phyloP scores from a whole-genome alignment of 2,113 vertebrate species.

The Theropithecus gelada region DNA sequence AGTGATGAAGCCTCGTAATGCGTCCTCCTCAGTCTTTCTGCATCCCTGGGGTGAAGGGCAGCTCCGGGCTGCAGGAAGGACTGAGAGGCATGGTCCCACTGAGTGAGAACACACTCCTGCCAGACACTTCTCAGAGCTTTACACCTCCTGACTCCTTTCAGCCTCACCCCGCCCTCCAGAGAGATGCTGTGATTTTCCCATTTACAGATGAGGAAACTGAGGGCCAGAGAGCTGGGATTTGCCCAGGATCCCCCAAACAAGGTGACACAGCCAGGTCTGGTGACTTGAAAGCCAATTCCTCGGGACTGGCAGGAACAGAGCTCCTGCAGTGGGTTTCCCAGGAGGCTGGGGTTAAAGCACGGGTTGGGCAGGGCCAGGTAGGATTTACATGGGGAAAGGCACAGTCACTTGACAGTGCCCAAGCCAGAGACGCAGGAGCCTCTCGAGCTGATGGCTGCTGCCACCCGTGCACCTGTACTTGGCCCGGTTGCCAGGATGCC shows the following conservation, averaged over 20 bases:
- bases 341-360: not conserved
- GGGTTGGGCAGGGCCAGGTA: not conserved
- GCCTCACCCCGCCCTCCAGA: not conserved
- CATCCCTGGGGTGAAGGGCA: not conserved
- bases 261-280: not conserved
- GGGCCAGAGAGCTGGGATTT: not conserved
- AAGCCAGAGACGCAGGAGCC: not conserved
- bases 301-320: not conserved
- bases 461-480: not conserved
- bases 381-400: not conserved
- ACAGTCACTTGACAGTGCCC: not conserved
- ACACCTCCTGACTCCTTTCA: not conserved
- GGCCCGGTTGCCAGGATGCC: not conserved
- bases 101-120: not conserved
- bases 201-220: not conserved
- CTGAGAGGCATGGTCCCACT: not conserved
- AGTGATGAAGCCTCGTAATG: accelerated
- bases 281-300: not conserved
- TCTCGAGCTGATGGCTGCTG: not conserved
- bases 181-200: not conserved
- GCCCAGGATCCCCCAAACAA: not conserved
- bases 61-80: accelerated
- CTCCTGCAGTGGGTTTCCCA: not conserved
- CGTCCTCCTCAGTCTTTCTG: accelerated
- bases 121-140: not conserved